A percentile compares a stretch with the other conserved stretches of the same genome.
phyloP scores from a whole-genome alignment of 2,888 invertebrate genomes.

The Epinotia demarniana region DNA sequence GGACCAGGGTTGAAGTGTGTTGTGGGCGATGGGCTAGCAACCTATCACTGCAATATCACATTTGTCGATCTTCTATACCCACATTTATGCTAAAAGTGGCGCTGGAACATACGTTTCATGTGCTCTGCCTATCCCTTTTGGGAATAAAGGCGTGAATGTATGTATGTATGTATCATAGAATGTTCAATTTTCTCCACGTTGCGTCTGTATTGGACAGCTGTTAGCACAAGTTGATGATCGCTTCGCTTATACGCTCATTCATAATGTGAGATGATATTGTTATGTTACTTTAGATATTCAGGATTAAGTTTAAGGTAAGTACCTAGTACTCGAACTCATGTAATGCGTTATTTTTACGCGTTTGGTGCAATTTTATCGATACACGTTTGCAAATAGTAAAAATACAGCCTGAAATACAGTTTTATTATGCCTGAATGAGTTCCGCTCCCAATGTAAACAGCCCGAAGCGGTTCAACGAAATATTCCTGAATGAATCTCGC shows the following conservation, averaged over 20 bases:
- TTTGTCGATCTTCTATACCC: too few species aligned
- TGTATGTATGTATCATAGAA: slow-evolving; percentile 10
- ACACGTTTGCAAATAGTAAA: not conserved
- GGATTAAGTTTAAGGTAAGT: not conserved
- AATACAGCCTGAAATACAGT: not conserved
- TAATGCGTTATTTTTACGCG: not conserved
- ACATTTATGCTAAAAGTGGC: too few species aligned
- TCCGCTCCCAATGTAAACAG: slow-evolving; percentile 14
- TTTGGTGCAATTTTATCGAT: not conserved
- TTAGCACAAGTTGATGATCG: slow-evolving; percentile 6
- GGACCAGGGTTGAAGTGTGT: too few species aligned
- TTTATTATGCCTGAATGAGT: not conserved
- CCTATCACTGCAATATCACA: too few species aligned
- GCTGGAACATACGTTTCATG: too few species aligned
- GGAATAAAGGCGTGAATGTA: too few species aligned
- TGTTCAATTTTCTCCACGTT: not conserved
- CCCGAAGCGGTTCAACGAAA: not conserved
- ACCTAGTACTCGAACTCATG: not conserved
- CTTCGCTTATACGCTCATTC: not conserved
- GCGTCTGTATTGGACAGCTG: slow-evolving; percentile 20
- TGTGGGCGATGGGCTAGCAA: too few species aligned
- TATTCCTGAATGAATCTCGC: not conserved
- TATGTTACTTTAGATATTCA: not conserved
- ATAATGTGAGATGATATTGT: not conserved
- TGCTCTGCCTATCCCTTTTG: too few species aligned